Percentiles rank a stretch among this genome's conserved stretches.
Evolutionary conservation across 2,797 vertebrate genomes (phyloP).

Genomic region (Channa striata): DNA sequence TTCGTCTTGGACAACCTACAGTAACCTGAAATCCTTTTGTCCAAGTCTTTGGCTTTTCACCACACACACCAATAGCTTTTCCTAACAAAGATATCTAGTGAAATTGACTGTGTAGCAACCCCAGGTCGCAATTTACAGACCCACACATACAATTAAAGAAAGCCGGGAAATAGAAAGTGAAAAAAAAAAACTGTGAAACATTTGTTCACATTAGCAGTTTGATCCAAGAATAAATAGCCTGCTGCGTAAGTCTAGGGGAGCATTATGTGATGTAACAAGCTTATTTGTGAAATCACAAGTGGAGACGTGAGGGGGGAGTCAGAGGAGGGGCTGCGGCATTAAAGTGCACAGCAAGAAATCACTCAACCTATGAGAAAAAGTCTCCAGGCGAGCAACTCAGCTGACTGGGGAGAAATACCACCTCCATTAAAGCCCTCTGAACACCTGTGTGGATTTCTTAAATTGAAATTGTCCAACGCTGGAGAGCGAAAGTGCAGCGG

Average conservation of each 20-base stretch:
- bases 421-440: constrained; percentile 65
- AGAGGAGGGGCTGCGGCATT: constrained; percentile 46
- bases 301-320: constrained; percentile 40
- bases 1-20: not conserved
- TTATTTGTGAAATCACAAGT: constrained; percentile 72
- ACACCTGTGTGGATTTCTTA: constrained; percentile 73
- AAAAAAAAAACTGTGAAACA: constrained; percentile 47
- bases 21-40: constrained; percentile 32
- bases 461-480: constrained; percentile 69
- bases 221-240: constrained; percentile 55
- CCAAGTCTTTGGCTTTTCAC: constrained; percentile 15
- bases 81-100: constrained; percentile 9
- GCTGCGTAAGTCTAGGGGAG: constrained; percentile 48
- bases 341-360: constrained; percentile 74
- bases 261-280: constrained; percentile 70
- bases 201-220: constrained; percentile 64
- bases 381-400: constrained; percentile 60
- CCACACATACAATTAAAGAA: constrained; percentile 31
- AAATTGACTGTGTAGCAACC: constrained; percentile 13
- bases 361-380: constrained; percentile 57
- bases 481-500: constrained; percentile 30
- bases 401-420: constrained; percentile 60
- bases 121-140: constrained; percentile 27
- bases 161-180: constrained; percentile 34
- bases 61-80: constrained; percentile 1